phyloP scores from a whole-genome alignment of 2,113 vertebrate species.

The Clupea harengus region DNA sequence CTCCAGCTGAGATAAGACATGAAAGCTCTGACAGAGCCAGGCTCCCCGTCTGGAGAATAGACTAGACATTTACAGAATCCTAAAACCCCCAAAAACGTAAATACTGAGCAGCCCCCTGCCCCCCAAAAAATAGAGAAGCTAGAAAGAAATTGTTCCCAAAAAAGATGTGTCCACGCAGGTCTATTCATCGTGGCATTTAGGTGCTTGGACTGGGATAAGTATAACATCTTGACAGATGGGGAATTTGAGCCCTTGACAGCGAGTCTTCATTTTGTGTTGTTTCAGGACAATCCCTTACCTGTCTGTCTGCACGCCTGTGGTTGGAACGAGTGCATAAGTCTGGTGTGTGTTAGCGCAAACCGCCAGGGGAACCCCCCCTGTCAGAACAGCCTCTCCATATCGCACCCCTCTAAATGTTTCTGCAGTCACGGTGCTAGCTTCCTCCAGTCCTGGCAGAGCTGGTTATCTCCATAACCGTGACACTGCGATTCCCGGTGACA shows the following conservation, averaged over 20 bases:
- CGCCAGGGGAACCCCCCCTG: not conserved
- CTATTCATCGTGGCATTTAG: not conserved
- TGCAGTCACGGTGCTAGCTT: slow-evolving; percentile 17
- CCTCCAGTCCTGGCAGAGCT: slow-evolving; percentile 21
- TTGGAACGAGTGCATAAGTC: not conserved
- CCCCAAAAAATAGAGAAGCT: not conserved
- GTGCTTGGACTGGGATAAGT: not conserved
- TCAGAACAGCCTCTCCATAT: slow-evolving; percentile 33
- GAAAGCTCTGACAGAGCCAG: slow-evolving; percentile 50
- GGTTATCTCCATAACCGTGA: slow-evolving; percentile 29
- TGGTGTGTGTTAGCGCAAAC: not conserved
- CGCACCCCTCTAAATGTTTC: not conserved
- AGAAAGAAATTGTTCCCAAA: not conserved
- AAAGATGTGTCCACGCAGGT: not conserved
- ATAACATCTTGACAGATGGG: slow-evolving; percentile 8
- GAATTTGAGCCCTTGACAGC: not conserved
- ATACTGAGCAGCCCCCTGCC: slow-evolving; percentile 10
- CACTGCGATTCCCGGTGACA: slow-evolving; percentile 25
- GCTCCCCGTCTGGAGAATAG: slow-evolving; percentile 25
- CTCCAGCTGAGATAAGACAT: slow-evolving; percentile 51
- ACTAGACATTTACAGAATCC: slow-evolving; percentile 34
- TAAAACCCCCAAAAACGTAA: slow-evolving; percentile 7
- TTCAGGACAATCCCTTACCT: not conserved
- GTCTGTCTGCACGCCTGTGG: not conserved
- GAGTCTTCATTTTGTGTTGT: not conserved